Conservation (phyloP, 2,113 vertebrate species). For the Paracanthobrama guichenoti region DNA sequence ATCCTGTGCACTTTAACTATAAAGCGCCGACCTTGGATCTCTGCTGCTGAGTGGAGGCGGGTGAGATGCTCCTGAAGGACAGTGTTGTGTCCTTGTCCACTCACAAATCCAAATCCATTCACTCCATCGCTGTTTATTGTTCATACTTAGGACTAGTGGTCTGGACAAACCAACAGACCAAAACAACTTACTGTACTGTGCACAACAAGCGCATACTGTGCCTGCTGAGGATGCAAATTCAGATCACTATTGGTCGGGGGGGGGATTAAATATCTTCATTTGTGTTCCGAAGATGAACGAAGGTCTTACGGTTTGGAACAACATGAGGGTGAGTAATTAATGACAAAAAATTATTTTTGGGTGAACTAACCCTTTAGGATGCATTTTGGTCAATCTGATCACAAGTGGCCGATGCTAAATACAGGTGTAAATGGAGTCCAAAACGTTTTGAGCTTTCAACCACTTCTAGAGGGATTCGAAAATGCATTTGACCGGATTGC, state of each 20-base stretch:
- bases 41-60: conserved; percentile 56
- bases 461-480: too few relatives aligned
- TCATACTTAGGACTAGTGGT: not conserved
- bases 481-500: too few relatives aligned
- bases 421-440: too few relatives aligned
- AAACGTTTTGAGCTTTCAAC: too few relatives aligned
- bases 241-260: not conserved
- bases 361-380: too few relatives aligned
- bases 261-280: too few relatives aligned
- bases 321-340: too few relatives aligned
- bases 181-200: not conserved
- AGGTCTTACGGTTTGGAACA: too few relatives aligned
- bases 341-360: too few relatives aligned
- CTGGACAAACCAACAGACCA: not conserved
- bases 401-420: too few relatives aligned
- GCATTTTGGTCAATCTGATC: too few relatives aligned
- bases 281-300: too few relatives aligned
- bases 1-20: conserved; percentile 75
- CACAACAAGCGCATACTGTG: not conserved
- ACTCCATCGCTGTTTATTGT: not conserved
- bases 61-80: conserved; percentile 51
- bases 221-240: not conserved
- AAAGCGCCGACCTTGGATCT: conserved; percentile 69
- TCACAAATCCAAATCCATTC: conserved; percentile 1
- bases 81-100: conserved; percentile 4